These are phyloP conservation scores for Babylonia areolata DNA, from an alignment of 1,140 invertebrate species.

Conservation along the genomic window DNA sequence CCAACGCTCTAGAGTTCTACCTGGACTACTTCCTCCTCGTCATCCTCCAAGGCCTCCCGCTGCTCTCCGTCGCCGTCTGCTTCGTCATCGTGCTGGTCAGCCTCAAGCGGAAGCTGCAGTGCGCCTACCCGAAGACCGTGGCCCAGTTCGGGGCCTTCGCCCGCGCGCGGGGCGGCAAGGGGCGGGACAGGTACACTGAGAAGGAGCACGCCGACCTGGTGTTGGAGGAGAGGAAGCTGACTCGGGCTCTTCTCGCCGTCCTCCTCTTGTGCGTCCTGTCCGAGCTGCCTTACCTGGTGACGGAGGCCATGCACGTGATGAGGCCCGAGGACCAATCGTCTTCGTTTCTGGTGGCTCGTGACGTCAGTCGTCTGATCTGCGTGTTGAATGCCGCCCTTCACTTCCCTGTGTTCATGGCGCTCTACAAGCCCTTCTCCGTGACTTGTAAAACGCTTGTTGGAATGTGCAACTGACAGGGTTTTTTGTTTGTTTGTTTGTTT, in stretches of 20 bases:
- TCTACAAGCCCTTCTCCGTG: slow-evolving; percentile 29
- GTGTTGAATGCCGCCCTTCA: slow-evolving; percentile 17
- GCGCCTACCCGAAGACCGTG: not conserved
- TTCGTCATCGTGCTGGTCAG: slow-evolving; percentile 25
- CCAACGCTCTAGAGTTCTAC: slow-evolving; percentile 18
- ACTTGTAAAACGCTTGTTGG: not conserved
- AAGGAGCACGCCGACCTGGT: slow-evolving; percentile 22
- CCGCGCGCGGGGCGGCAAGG: not conserved
- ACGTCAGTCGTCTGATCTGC: not conserved
- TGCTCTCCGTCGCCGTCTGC: slow-evolving; percentile 26
- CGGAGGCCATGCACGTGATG: not conserved
- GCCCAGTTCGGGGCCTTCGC: not conserved
- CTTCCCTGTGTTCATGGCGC: slow-evolving; percentile 23
- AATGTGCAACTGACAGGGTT: not conserved
- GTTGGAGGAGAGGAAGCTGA: slow-evolving; percentile 28
- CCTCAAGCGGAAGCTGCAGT: slow-evolving; percentile 22
- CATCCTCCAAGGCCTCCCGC: not conserved
- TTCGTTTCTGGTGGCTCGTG: not conserved
- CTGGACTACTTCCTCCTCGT: slow-evolving; percentile 16
- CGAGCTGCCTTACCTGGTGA: slow-evolving; percentile 15
- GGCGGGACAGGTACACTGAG: not conserved
- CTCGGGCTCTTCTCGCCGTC: not conserved
- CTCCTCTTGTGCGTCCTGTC: not conserved
- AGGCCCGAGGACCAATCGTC: not conserved
- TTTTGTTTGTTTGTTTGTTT: not conserved